Base-by-base conservation (phyloP, 2,797 vertebrate genomes). In the Octomys mimax region DNA sequence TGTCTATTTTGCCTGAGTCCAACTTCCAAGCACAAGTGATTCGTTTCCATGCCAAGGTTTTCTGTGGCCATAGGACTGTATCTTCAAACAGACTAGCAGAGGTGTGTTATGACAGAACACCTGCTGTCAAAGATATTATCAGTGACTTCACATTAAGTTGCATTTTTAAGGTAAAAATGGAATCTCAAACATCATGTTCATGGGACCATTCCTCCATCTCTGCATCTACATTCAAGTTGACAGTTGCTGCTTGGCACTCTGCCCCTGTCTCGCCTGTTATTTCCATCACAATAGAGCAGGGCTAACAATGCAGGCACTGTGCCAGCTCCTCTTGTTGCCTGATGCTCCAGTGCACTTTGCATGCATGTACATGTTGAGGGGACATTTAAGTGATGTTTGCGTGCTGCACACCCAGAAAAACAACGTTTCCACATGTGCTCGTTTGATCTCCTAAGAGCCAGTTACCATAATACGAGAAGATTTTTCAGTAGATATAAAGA, bases 371-470 rank as follows among this genome's bases (percentile, higher is more conserved):
- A 98, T 98, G 97, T 98, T 96, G 97, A 98, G 90, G 91, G 94
- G 95, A 89, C 95, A 98, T 98, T 98, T 98, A 98, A 98, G 98
- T 98, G 24, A 98, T 98, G 97, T 98, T 98, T 98, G 93, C 97
- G 95, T 94, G 97, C 96, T 96, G 95, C 97, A 95, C 91, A 97
- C 93, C 96, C 92, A 96, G 96, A 96, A 97, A 97, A 98, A 97
- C 96, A 98, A 93, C 95, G 96, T 96, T 98, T 98, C 88, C 57
- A 36, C 92, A 87, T 46, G 91, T 95, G 82, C 94, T 97, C 94
- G 96, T 98, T 98, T 98, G 96, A 98, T 98, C 94, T 97, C 64
- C 90, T 98, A 98, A 98, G 98, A 98, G 92, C 73, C 61, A 92
- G 91, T 88, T 98, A 97, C 98, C 98, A 97, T 96, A 98, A 98